These are phyloP conservation scores for Tetrao urogallus DNA, from an alignment of 2,113 vertebrate genomes.

Conservation along the genomic window DNA sequence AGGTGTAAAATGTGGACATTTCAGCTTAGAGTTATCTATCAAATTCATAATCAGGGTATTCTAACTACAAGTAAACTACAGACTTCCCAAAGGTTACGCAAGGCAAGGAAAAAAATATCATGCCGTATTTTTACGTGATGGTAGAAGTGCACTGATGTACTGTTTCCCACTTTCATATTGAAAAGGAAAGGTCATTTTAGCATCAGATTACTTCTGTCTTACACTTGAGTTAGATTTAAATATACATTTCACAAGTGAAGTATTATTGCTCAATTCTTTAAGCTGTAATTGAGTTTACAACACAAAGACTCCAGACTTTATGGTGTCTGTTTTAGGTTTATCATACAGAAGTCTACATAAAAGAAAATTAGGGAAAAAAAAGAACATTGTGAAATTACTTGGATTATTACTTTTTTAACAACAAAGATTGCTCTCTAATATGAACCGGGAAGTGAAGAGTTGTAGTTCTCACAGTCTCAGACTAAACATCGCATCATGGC, in stretches of 20 bases:
- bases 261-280: not conserved
- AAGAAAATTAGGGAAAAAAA: not conserved
- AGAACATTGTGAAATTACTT: not conserved
- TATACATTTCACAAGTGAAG: not conserved
- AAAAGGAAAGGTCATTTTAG: not conserved
- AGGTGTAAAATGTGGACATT: not conserved
- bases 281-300: not conserved
- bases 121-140: not conserved
- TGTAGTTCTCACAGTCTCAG: not conserved
- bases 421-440: not conserved
- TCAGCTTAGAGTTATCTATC: not conserved
- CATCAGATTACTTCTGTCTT: not conserved
- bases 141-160: not conserved
- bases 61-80: not conserved
- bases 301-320: not conserved
- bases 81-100: not conserved
- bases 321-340: not conserved
- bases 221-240: not conserved
- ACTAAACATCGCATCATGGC: not conserved
- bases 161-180: not conserved
- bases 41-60: not conserved
- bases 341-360: not conserved
- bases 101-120: not conserved
- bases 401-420: not conserved
- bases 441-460: not conserved